phyloP scores from a whole-genome alignment of 2,888 invertebrate species.

The Blastobasis adustella region DNA sequence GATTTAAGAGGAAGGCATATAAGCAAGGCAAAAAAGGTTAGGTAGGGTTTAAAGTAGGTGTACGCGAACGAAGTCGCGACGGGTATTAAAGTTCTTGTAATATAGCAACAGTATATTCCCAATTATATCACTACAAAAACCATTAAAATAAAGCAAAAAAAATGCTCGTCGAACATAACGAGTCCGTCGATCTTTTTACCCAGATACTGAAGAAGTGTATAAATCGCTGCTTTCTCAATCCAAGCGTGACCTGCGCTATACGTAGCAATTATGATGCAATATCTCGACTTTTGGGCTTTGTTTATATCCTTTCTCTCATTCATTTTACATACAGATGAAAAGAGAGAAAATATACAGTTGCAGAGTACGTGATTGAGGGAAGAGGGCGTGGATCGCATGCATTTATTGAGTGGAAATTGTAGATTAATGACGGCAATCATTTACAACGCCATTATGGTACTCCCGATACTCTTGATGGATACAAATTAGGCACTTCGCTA shows the following conservation, averaged over 20 bases:
- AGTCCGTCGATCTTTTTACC: not conserved
- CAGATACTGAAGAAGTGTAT: slow-evolving; percentile 14
- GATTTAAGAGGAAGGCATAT: too few species aligned
- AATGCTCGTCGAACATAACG: not conserved
- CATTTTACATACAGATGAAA: not conserved
- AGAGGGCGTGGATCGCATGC: slow-evolving; percentile 26
- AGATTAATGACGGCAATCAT: slow-evolving; percentile 43
- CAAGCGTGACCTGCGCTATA: slow-evolving; percentile 23
- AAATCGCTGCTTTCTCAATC: slow-evolving; percentile 22
- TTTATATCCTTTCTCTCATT: slow-evolving; percentile 3
- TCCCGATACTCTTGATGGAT: slow-evolving; percentile 28
- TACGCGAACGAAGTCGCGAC: too few species aligned
- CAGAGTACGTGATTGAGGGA: slow-evolving; percentile 14
- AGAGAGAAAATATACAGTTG: slow-evolving; percentile 8
- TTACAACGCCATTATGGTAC: slow-evolving; percentile 32
- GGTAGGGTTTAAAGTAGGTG: too few species aligned
- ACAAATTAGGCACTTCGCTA: slow-evolving; percentile 29
- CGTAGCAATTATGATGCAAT: slow-evolving; percentile 27
- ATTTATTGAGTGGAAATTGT: slow-evolving; percentile 43
- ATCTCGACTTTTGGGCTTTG: slow-evolving; percentile 9
- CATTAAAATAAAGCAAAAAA: too few species aligned
- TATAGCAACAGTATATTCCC: too few species aligned
- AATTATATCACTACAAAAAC: too few species aligned
- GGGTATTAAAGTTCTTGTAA: too few species aligned
- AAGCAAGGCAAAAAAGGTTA: too few species aligned